Evolutionary conservation across 2,113 vertebrate species (phyloP), one percentile per base, ranked within the genome.

Genomic region (Lethenteron camtschaticum): DNA sequence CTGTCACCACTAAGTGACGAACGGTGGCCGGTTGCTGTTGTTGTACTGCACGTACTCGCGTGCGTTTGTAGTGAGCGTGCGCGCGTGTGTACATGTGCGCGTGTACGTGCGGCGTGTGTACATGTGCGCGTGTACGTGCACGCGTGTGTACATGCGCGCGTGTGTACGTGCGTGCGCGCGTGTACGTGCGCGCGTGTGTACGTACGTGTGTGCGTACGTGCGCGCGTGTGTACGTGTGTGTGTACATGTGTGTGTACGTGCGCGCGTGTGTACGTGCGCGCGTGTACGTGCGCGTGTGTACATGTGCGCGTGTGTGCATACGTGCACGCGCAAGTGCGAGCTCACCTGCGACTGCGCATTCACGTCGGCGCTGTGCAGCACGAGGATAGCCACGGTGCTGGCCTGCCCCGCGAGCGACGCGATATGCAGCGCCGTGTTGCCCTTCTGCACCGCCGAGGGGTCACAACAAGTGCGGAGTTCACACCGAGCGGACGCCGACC

Each of bases 361-460:
- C 71, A 99, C 94, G 72, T 94, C 88, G 24, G 92, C 91, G 73
- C 89, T 89, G 72, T 86, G 84, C 75, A 94, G 94, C 71, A 90
- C 82, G 58, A 99, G 84, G 70, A 86, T 82, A 74, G 90, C 95
- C 73, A 96, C 89, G 1, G 95, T 90, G 57, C 95, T 89, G 3
- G 75, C 81, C 78, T 99, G 92, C 73, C 94, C 94, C 5, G 94
- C 94, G 74, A 99, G 77, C 14, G 92, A 96, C 11, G 94, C 82
- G 12, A 99, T 96, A 77, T 99, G 94, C 56, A 99, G 85, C n/a
- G 90, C 90, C 9, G 90, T 94, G 78, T 99, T 99, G 73, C 94
- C 94, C 80, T 99, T 99, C 94, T 99, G 82, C 63, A 41, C 41
- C 41, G 41, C 41, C 41, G 41, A 41, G 41, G 41, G 41, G 41